These are phyloP conservation scores for Porphyrio hochstetteri DNA, from an alignment of 2,113 vertebrate genomes.

Conservation along the genomic window DNA sequence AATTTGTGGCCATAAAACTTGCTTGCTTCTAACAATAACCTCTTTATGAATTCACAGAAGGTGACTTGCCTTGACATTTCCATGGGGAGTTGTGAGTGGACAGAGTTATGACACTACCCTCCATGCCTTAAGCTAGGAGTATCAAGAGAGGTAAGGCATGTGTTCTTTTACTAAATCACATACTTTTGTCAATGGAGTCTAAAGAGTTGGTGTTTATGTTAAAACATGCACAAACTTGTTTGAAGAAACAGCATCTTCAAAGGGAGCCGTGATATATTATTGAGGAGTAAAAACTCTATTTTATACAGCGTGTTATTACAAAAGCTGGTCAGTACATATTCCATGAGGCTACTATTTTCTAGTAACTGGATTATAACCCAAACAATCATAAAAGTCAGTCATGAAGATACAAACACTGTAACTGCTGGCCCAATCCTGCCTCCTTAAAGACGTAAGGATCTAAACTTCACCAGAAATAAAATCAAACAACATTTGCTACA, in stretches of 20 bases:
- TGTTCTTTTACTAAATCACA: not conserved
- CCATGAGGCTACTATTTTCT: not conserved
- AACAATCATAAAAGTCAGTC: not conserved
- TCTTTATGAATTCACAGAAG: constrained; percentile 66
- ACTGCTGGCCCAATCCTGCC: not conserved
- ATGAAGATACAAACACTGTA: not conserved
- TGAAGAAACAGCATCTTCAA: not conserved
- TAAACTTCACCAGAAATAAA: not conserved
- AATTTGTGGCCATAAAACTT: constrained; percentile 39
- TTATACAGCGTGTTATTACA: not conserved
- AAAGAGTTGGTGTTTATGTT: not conserved
- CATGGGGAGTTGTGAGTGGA: constrained; percentile 63
- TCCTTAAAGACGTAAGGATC: not conserved
- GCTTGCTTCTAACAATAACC: constrained; percentile 57
- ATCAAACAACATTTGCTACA: not conserved
- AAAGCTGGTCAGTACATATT: not conserved
- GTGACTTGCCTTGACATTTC: constrained; percentile 62
- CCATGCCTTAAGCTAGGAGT: constrained; percentile 13
- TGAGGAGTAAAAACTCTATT: not conserved
- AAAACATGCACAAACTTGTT: not conserved
- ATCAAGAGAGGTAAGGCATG: not conserved
- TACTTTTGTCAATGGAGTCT: not conserved
- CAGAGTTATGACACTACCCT: constrained; percentile 67
- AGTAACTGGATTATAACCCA: not conserved
- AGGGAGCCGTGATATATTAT: not conserved